These are phyloP conservation scores for Drosophila barbarae DNA, from an alignment of 2,888 invertebrate genomes.

Conservation along the genomic window DNA sequence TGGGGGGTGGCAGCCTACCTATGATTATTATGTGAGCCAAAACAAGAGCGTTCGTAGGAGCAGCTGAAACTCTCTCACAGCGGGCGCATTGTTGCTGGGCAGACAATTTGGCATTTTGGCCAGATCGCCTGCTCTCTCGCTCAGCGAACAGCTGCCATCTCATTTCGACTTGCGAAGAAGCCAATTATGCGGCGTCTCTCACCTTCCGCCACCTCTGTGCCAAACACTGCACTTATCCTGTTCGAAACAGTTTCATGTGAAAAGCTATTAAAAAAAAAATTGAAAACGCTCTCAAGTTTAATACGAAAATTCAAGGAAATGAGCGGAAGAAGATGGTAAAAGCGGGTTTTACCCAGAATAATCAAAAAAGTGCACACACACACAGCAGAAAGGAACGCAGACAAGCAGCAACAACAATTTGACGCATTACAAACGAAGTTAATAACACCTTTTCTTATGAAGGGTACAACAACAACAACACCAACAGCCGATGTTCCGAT, in stretches of 20 bases:
- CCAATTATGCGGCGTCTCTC: constrained; percentile 46
- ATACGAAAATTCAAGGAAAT: constrained; percentile 70
- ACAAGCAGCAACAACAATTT: constrained; percentile 50
- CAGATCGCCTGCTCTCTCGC: constrained; percentile 24
- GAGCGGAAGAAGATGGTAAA: constrained; percentile 73
- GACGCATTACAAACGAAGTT: constrained; percentile 63
- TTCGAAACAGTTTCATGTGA: constrained; percentile 64
- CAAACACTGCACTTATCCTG: constrained; percentile 62
- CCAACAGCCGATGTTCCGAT: constrained; percentile 34
- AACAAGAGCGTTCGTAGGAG: constrained; percentile 1
- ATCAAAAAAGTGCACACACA: constrained; percentile 66
- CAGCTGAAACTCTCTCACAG: constrained; percentile 22
- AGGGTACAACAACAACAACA: constrained; percentile 50
- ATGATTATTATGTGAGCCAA: constrained; percentile 10
- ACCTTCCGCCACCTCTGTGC: constrained; percentile 6
- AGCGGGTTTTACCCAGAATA: constrained; percentile 71
- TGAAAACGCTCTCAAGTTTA: constrained; percentile 62
- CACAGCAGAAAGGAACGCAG: constrained; percentile 9
- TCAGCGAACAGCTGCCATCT: constrained; percentile 13
- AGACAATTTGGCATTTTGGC: constrained; percentile 51
- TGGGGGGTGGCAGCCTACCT: constrained; percentile 9
- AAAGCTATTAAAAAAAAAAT: constrained; percentile 66
- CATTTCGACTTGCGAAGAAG: constrained; percentile 45
- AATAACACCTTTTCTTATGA: constrained; percentile 73
- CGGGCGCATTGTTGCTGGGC: constrained; percentile 20